These are phyloP conservation scores for Drosophila pseudoobscura DNA, from an alignment of 1,140 invertebrate species.

Conservation along the genomic window DNA sequence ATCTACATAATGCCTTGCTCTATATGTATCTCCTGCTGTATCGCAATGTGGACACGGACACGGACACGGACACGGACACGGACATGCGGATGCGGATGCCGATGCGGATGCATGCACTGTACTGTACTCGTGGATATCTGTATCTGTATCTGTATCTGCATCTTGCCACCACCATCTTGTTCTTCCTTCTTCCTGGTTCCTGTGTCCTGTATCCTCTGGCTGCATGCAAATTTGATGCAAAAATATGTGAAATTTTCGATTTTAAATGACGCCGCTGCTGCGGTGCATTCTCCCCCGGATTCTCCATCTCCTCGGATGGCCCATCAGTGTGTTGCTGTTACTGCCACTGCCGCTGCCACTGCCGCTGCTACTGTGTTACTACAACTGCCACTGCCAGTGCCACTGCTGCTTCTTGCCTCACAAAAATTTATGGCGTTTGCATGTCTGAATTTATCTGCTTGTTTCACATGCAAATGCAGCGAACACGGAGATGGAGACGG, in stretches of 20 bases:
- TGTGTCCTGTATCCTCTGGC: constrained; percentile 22
- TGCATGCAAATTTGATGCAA: constrained; percentile 78
- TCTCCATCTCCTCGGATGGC: neutral
- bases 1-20: constrained; percentile 43
- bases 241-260: constrained; percentile 81
- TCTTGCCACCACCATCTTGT: constrained; percentile 29
- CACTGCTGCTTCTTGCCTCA: constrained; percentile 21
- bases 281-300: constrained; percentile 4
- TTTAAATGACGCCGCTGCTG: constrained; percentile 62
- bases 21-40: constrained; percentile 40
- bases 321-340: constrained; percentile 20
- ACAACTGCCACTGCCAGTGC: constrained; percentile 9
- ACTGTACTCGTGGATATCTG: constrained; percentile 1
- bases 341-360: too few species aligned
- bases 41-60: constrained; percentile 47
- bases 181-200: constrained; percentile 19
- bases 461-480: constrained; percentile 79
- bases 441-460: constrained; percentile 81
- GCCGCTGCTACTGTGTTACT: constrained; percentile 29
- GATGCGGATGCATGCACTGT: neutral
- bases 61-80: too few species aligned
- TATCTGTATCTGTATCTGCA: constrained; percentile 38
- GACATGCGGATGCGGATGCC: neutral
- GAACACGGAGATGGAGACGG: constrained; percentile 5
- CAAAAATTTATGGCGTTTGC: constrained; percentile 77